Evolutionary conservation across 2,888 invertebrate genomes (phyloP).

Genomic region (Pediacus dermestoides): DNA sequence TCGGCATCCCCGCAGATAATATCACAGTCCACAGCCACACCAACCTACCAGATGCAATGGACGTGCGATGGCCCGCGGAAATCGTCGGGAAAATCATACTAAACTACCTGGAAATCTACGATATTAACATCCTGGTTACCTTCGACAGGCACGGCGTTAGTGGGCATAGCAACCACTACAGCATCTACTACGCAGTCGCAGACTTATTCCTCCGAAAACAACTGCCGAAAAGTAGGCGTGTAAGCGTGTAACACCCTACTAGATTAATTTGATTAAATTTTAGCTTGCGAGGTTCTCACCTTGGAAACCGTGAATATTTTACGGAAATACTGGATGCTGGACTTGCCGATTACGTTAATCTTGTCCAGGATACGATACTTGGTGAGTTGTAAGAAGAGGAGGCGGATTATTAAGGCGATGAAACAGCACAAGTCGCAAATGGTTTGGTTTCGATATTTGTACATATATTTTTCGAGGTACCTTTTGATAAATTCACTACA

Average conservation of each 20-base stretch:
- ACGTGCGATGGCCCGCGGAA: constrained; percentile 70
- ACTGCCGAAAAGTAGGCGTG: constrained; percentile 67
- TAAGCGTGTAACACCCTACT: constrained; percentile 9
- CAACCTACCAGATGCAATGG: constrained; percentile 73
- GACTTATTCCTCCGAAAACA: constrained; percentile 72
- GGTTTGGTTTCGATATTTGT: constrained; percentile 91
- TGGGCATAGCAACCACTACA: constrained; percentile 87
- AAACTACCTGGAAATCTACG: constrained; percentile 66
- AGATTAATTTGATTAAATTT: constrained; percentile 38
- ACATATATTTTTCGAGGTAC: constrained; percentile 85
- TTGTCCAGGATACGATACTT: constrained; percentile 74
- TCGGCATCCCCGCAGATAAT: constrained; percentile 77
- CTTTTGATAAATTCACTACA: constrained; percentile 85
- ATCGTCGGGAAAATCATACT: constrained; percentile 61
- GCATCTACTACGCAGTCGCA: constrained; percentile 77
- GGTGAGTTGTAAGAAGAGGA: constrained; percentile 59
- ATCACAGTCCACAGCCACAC: constrained; percentile 70
- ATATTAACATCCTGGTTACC: constrained; percentile 82
- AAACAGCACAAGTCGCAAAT: constrained; percentile 83
- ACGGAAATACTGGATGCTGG: constrained; percentile 82
- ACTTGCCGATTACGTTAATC: constrained; percentile 76
- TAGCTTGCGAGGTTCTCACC: constrained; percentile 79
- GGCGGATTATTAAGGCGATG: constrained; percentile 73
- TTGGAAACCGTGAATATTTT: constrained; percentile 81
- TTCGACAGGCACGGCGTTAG: constrained; percentile 95